These are phyloP conservation scores for Scotopteryx bipunctaria DNA, from an alignment of 2,888 invertebrate species.

Conservation along the genomic window DNA sequence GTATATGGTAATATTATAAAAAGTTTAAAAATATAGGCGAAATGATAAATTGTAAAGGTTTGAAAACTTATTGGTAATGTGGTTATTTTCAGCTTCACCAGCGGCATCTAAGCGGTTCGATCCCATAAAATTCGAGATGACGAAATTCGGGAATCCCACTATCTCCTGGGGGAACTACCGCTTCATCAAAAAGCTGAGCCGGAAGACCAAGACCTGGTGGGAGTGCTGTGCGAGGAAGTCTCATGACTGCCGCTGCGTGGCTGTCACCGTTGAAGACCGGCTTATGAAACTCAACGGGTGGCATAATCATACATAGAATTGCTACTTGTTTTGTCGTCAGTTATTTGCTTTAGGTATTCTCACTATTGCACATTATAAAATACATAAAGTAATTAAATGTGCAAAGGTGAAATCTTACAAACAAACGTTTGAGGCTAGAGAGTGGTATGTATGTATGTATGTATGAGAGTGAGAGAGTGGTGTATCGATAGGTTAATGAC, in stretches of 20 bases:
- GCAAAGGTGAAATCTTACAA: too few species aligned
- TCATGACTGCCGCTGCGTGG: constrained; percentile 59
- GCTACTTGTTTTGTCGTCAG: too few species aligned
- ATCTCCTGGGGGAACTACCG: constrained; percentile 73
- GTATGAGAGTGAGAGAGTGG: too few species aligned
- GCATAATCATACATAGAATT: constrained; percentile 60
- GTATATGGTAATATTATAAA: too few species aligned
- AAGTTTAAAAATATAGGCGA: too few species aligned
- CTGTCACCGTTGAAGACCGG: constrained; percentile 63
- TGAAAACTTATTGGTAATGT: neutral
- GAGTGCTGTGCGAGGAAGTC: constrained; percentile 68
- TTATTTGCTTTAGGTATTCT: too few species aligned
- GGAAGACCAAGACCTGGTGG: constrained; percentile 71
- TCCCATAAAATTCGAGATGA: constrained; percentile 58
- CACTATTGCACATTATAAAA: too few species aligned
- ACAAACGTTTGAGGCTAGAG: too few species aligned
- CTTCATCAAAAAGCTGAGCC: constrained; percentile 64
- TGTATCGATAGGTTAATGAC: too few species aligned
- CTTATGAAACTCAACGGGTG: constrained; percentile 68
- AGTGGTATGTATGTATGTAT: too few species aligned
- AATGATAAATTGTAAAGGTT: neutral
- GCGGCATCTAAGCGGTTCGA: constrained; percentile 18
- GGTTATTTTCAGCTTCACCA: constrained; percentile 9
- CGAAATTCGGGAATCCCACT: constrained; percentile 67
- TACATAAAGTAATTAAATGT: too few species aligned